A percentile compares a stretch with the other conserved stretches of the same genome.
phyloP scores from a whole-genome alignment of 2,113 vertebrate species.

The Otis tarda region DNA sequence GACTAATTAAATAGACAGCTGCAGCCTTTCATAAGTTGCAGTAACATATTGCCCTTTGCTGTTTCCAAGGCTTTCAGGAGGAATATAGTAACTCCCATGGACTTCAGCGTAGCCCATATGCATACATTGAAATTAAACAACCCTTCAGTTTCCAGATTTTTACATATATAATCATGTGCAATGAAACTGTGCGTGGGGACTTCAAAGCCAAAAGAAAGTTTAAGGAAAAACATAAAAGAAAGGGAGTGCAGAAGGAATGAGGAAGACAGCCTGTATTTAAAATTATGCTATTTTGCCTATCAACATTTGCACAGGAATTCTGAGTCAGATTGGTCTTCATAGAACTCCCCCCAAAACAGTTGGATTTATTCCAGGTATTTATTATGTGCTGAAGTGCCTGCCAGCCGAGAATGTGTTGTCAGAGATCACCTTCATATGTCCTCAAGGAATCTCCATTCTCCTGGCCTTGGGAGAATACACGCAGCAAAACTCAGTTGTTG shows the following conservation, averaged over 20 bases:
- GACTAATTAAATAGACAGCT: constrained; percentile 12
- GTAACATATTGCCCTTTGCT: neutral
- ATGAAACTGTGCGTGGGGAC: neutral
- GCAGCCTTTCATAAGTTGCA: neutral
- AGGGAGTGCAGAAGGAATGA: neutral
- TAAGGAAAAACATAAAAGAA: neutral
- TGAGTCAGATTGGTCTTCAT: neutral
- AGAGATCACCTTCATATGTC: neutral
- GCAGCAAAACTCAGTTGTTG: neutral
- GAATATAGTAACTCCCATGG: neutral
- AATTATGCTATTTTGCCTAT: neutral
- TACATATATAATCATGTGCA: neutral
- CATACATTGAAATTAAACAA: neutral
- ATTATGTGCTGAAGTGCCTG: neutral
- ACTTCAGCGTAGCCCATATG: neutral
- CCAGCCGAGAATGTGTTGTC: neutral
- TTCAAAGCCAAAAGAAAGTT: neutral
- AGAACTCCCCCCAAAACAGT: neutral
- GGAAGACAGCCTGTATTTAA: neutral
- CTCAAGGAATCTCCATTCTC: neutral
- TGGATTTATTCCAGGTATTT: neutral
- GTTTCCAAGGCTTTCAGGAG: neutral
- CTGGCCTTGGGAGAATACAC: neutral
- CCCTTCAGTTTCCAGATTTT: neutral
- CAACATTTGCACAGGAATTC: neutral